Percentiles rank a stretch among this genome's conserved stretches.
phyloP scores from a whole-genome alignment of 2,113 vertebrate genomes.

The Circaetus cinerascens region DNA sequence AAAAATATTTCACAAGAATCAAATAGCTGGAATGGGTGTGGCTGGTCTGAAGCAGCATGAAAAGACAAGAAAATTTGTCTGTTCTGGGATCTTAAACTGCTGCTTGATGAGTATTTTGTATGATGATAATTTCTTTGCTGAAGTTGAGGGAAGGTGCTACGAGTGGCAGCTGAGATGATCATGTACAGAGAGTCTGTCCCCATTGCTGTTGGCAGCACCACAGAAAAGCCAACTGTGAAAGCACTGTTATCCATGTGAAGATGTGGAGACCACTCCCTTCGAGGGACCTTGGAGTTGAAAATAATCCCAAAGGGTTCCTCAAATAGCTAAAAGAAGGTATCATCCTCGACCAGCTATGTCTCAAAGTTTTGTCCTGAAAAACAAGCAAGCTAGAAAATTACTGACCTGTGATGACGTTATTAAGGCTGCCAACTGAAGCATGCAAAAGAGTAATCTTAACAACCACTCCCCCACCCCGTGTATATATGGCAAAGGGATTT shows the following conservation, averaged over 20 bases:
- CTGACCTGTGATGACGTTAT: background rate
- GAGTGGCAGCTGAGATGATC: background rate
- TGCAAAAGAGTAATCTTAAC: background rate
- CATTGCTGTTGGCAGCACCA: background rate
- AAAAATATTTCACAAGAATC: background rate
- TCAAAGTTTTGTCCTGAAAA: background rate
- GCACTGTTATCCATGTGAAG: background rate
- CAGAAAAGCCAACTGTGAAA: background rate
- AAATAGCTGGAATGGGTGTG: background rate
- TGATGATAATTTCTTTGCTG: background rate
- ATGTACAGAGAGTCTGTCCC: background rate
- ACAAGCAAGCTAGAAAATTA: background rate
- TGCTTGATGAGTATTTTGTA: background rate
- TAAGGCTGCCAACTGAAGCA: background rate
- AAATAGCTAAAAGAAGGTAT: background rate
- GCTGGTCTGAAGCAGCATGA: background rate
- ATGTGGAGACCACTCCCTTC: background rate
- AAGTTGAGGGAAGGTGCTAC: background rate
- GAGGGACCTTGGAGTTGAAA: background rate
- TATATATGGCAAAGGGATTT: background rate
- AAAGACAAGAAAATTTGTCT: background rate
- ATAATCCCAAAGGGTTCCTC: background rate
- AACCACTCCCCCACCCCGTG: accelerated
- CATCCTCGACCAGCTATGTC: background rate
- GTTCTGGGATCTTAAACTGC: background rate